Percentiles rank a stretch among this genome's conserved stretches.
These are phyloP conservation scores for Poecilia picta DNA, from an alignment of 2,797 vertebrate genomes.

Conservation along the genomic window DNA sequence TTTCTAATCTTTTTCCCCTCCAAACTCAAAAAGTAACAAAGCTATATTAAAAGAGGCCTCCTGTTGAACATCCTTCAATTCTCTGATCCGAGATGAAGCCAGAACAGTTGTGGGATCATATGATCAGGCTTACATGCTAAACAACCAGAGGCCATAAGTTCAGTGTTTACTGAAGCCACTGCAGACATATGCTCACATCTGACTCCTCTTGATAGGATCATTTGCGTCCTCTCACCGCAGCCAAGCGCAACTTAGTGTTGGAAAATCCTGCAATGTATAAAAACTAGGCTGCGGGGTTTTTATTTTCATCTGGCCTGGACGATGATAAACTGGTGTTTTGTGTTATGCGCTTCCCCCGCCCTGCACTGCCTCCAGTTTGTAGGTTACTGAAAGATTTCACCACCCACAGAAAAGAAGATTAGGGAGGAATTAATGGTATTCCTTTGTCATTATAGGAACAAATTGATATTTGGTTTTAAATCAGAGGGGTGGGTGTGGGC, in stretches of 20 bases:
- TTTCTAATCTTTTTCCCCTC: neutral
- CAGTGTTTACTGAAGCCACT: conserved; percentile 38
- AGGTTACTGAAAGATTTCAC: conserved; percentile 86
- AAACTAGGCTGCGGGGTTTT: conserved; percentile 73
- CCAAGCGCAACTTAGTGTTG: conserved; percentile 22
- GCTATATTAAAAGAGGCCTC: neutral
- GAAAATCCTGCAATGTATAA: conserved; percentile 53
- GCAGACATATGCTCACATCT: conserved; percentile 59
- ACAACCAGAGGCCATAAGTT: conserved; percentile 33
- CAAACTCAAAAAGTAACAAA: conserved; percentile 3
- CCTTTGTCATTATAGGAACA: conserved; percentile 86
- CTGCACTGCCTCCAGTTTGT: conserved; percentile 76
- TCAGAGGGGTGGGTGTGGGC: conserved; percentile 71
- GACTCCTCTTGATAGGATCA: conserved; percentile 33
- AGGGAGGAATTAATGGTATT: conserved; percentile 86
- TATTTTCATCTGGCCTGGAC: conserved; percentile 65
- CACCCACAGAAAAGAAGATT: conserved; percentile 85
- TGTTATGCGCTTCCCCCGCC: conserved; percentile 62
- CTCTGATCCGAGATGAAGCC: neutral
- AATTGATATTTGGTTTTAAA: conserved; percentile 85
- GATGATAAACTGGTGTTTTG: conserved; percentile 70
- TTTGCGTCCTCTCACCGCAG: conserved; percentile 26
- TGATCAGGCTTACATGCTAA: conserved; percentile 13
- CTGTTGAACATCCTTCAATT: neutral
- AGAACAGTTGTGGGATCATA: neutral